Percentiles rank a stretch among this genome's conserved stretches.
Evolutionary conservation across 2,888 invertebrate species (phyloP).

Genomic region (Pimpla rufipes): DNA sequence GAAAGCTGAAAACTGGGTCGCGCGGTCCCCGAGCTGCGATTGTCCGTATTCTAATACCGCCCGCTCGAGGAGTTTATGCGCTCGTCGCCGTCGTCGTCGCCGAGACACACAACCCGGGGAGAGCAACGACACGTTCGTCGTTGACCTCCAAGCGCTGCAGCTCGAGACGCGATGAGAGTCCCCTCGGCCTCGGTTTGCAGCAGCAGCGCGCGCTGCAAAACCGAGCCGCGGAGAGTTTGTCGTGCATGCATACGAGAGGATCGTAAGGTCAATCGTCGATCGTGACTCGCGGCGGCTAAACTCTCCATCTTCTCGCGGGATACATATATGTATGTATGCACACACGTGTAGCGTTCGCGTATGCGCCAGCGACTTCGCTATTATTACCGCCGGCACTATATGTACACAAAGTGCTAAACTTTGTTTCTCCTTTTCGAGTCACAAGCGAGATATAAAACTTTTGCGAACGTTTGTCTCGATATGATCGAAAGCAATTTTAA

Average conservation of each 20-base stretch:
- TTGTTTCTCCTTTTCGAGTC: constrained; percentile 52
- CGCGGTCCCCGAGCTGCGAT: neutral
- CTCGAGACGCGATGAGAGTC: constrained; percentile 41
- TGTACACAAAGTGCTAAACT: constrained; percentile 29
- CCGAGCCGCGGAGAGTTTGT: constrained; percentile 54
- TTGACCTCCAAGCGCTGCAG: constrained; percentile 64
- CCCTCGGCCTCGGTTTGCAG: neutral
- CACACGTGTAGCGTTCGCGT: neutral
- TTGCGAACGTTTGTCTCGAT: constrained; percentile 48
- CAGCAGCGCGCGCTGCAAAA: too few species aligned
- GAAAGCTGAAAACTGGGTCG: constrained; percentile 36
- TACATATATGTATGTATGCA: constrained; percentile 22
- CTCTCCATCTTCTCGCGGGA: constrained; percentile 35
- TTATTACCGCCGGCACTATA: constrained; percentile 21
- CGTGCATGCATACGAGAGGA: constrained; percentile 48
- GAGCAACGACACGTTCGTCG: constrained; percentile 65
- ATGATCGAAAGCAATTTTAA: constrained; percentile 55
- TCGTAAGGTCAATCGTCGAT: constrained; percentile 68
- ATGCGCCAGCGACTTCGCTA: constrained; percentile 6
- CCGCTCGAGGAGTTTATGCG: constrained; percentile 18
- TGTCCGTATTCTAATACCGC: constrained; percentile 27
- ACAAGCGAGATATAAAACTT: constrained; percentile 32
- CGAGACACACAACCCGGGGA: constrained; percentile 22
- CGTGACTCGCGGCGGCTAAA: constrained; percentile 63
- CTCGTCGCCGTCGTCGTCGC: constrained; percentile 25